Percentiles rank a stretch among this genome's conserved stretches.
Evolutionary conservation across 2,797 vertebrate genomes (phyloP).

Genomic region (Oreortyx pictus): DNA sequence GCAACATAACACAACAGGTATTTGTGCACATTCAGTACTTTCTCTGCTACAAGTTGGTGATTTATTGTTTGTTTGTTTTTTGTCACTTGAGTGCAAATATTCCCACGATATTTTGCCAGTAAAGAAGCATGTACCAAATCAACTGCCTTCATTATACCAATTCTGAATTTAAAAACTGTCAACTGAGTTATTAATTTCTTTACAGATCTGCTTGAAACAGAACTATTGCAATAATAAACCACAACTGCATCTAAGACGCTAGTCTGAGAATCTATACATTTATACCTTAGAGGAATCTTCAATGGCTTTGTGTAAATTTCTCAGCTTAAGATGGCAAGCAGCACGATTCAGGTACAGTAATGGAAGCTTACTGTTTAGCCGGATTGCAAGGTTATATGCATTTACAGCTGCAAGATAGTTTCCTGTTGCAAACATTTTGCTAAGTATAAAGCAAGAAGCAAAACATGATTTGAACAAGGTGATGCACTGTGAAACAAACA

Average conservation of each 20-base stretch:
- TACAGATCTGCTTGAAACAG: neutral
- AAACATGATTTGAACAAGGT: neutral
- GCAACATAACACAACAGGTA: neutral
- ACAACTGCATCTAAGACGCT: neutral
- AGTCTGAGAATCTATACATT: neutral
- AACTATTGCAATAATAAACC: neutral
- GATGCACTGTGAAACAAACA: neutral
- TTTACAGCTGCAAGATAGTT: conserved; percentile 90
- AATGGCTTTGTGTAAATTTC: conserved; percentile 92
- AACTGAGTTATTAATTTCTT: neutral
- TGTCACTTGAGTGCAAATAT: neutral
- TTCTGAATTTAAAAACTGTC: neutral
- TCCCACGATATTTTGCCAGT: neutral
- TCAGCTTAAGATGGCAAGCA: conserved; percentile 93
- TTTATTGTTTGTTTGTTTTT: neutral
- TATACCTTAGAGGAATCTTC: conserved; percentile 92
- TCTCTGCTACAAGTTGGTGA: neutral
- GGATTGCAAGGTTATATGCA: conserved; percentile 89
- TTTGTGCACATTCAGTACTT: neutral
- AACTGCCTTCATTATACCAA: neutral
- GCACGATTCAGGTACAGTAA: conserved; percentile 91
- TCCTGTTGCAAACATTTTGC: conserved; percentile 87
- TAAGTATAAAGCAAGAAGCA: conserved; percentile 70
- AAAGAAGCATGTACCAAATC: neutral
- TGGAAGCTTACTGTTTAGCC: conserved; percentile 85